These are phyloP conservation scores for Phaenicophaeus curvirostris DNA, from an alignment of 2,797 vertebrate species.

Conservation along the genomic window DNA sequence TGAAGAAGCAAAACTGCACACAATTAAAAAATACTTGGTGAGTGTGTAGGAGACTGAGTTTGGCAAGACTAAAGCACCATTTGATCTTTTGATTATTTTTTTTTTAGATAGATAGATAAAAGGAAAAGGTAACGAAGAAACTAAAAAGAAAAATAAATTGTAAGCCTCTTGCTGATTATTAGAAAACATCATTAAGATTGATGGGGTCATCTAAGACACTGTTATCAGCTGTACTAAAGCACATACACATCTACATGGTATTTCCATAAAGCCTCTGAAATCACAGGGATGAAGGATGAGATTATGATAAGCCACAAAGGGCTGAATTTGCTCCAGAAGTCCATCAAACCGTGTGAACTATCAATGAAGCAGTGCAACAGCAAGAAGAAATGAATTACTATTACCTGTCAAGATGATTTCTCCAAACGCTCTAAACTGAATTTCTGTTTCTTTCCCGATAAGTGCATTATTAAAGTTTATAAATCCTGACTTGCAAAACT, in stretches of 20 bases:
- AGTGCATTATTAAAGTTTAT: constrained; percentile 61
- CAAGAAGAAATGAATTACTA: constrained; percentile 28
- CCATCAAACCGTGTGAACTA: neutral
- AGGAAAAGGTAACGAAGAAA: constrained; percentile 47
- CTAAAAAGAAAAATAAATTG: constrained; percentile 24
- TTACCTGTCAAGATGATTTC: constrained; percentile 9
- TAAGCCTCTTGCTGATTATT: constrained; percentile 54
- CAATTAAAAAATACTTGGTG: neutral
- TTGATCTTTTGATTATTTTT: neutral
- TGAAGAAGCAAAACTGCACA: neutral
- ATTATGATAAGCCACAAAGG: constrained; percentile 48
- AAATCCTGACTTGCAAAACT: constrained; percentile 56
- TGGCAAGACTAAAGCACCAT: neutral
- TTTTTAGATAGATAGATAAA: neutral
- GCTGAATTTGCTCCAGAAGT: constrained; percentile 53
- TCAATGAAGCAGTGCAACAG: neutral
- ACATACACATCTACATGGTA: constrained; percentile 26
- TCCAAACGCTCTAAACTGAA: neutral
- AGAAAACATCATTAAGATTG: constrained; percentile 54
- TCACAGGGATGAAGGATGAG: constrained; percentile 57
- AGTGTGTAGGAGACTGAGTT: neutral
- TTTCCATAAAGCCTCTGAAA: constrained; percentile 72
- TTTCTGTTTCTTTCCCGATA: neutral
- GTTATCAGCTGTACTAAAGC: constrained; percentile 29
- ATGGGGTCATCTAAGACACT: constrained; percentile 49